Percentiles rank a stretch among this genome's conserved stretches.
Conservation (phyloP, 2,888 invertebrate genomes). For the Panorpa germanica region DNA sequence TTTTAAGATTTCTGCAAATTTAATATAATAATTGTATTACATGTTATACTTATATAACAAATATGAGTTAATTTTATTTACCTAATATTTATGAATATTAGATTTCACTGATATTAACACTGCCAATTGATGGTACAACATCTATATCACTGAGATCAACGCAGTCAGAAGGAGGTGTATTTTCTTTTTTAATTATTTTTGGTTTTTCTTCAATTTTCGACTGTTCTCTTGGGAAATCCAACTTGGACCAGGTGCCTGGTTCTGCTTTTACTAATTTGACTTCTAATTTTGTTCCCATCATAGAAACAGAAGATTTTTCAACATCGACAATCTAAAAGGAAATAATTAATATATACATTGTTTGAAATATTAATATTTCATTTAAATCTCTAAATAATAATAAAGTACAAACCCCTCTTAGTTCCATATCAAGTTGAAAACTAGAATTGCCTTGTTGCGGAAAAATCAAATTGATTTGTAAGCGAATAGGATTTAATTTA, state of each 20-base stretch:
- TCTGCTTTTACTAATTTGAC: constrained; percentile 78
- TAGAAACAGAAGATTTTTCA: constrained; percentile 46
- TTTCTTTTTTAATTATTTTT: constrained; percentile 14
- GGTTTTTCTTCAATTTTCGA: constrained; percentile 9
- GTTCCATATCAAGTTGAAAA: constrained; percentile 58
- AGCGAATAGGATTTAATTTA: constrained; percentile 66
- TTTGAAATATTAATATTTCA: no score
- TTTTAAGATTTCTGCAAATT: no score
- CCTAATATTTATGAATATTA: constrained; percentile 7
- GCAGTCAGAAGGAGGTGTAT: constrained; percentile 32
- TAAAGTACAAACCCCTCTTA: constrained; percentile 52
- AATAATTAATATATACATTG: constrained; percentile 7
- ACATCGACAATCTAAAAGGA: constrained; percentile 56
- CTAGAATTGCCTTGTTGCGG: constrained; percentile 50
- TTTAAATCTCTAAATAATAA: no score
- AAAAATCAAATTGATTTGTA: constrained; percentile 57
- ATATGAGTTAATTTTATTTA: no score
- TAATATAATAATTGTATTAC: no score
- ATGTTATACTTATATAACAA: no score
- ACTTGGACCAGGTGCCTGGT: constrained; percentile 59
- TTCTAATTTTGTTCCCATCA: constrained; percentile 83
- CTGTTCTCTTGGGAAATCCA: constrained; percentile 38
- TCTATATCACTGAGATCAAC: constrained; percentile 59
- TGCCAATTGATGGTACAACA: constrained; percentile 25
- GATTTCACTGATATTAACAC: constrained; percentile 24